Evolutionary conservation across 2,888 invertebrate genomes (phyloP).

Genomic region (Julus scanicus): DNA sequence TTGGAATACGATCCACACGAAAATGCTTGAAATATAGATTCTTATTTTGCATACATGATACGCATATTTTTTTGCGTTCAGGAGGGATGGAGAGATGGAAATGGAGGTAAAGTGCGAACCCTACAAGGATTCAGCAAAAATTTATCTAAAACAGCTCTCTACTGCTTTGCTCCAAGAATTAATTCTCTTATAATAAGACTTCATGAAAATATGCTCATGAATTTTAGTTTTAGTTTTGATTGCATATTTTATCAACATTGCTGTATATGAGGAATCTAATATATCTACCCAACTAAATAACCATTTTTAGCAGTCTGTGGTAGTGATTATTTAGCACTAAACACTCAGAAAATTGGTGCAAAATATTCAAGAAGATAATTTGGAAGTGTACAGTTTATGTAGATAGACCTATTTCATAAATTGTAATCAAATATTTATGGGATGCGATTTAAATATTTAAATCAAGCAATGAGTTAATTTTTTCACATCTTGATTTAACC

Average conservation of each 20-base stretch:
- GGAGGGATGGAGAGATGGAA: neutral
- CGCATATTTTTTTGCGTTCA: neutral
- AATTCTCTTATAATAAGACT: neutral
- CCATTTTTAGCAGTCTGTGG: no score
- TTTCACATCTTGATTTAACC: no score
- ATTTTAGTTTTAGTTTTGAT: no score
- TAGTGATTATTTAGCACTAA: no score
- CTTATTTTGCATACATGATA: neutral
- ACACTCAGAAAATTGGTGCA: no score
- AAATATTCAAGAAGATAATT: no score
- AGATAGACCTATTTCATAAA: no score
- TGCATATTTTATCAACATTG: neutral
- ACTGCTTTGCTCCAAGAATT: neutral
- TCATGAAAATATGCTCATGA: neutral
- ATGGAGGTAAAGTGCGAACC: neutral
- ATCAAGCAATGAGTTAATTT: no score
- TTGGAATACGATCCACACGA: constrained; percentile 15
- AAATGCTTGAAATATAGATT: constrained; percentile 30
- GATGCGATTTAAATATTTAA: no score
- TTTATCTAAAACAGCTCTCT: neutral
- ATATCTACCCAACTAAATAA: neutral
- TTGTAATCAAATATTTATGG: no score
- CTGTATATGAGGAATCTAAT: neutral
- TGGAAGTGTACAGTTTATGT: no score
- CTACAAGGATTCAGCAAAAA: neutral